A percentile compares a stretch with the other conserved stretches of the same genome.
These are phyloP conservation scores for Oscheius sp. DNA, from an alignment of 1,140 invertebrate genomes.

Conservation along the genomic window DNA sequence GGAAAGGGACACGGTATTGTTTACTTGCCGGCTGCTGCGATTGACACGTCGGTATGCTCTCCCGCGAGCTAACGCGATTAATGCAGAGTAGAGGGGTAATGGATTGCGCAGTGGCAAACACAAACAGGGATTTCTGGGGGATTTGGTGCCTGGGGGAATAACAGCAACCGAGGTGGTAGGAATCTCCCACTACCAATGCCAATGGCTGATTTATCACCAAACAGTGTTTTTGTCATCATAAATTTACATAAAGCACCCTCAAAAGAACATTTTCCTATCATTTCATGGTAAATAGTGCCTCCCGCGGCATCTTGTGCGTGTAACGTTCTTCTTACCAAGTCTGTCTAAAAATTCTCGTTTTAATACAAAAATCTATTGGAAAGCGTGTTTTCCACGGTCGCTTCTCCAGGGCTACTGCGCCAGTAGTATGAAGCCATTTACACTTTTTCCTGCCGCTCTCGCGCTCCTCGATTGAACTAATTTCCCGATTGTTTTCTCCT, in stretches of 20 bases:
- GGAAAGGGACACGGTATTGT: too few species aligned
- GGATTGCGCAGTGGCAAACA: neutral
- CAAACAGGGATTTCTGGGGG: neutral
- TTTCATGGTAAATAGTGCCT: too few species aligned
- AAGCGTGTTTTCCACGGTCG: neutral
- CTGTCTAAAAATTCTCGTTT: too few species aligned
- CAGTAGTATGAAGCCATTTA: neutral
- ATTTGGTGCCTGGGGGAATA: neutral
- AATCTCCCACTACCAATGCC: neutral
- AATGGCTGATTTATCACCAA: neutral
- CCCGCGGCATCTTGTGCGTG: too few species aligned
- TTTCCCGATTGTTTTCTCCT: too few species aligned
- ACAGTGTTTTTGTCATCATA: neutral
- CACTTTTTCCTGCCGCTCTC: too few species aligned
- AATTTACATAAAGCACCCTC: neutral
- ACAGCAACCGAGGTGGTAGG: neutral
- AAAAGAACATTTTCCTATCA: too few species aligned
- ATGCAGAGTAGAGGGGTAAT: neutral
- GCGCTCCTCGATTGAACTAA: too few species aligned
- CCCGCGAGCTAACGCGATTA: neutral
- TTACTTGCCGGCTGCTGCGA: neutral
- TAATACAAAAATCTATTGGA: too few species aligned
- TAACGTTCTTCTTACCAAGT: too few species aligned
- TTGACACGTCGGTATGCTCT: conserved; percentile 10
- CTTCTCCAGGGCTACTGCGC: neutral